Base-by-base conservation (phyloP, 23 tunicate genomes). In the Clavelina lepadiformis region DNA sequence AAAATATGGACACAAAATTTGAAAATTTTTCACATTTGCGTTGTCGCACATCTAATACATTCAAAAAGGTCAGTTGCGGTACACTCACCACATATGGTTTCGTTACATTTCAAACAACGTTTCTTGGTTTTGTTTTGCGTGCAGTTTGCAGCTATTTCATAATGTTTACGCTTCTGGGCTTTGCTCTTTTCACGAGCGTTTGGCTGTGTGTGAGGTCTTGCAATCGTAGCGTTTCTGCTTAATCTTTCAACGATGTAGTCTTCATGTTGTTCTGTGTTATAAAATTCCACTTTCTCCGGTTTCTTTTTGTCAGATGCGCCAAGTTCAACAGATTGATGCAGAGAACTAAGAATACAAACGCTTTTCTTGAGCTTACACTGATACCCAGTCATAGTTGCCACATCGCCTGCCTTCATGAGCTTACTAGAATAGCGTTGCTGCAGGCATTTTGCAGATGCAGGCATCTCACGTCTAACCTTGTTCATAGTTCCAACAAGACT, bases 391-490 rank as follows among this genome's bases (percentile, higher is more conserved):
- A 63, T 28, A 35, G 68, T 63, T 34, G 68, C 50, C 21, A 35
- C 25, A 63, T 63, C 68, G 51, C 50, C 49, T 35, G 50, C 51
- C 68, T 63, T 63, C 68, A 63, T 63, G 68, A 63, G 49, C 51
- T 7, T 35, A 63, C 68, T 63, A 37, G 50, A 63, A 37, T 36
- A 63, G 22, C 68, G 68, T 19, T 37, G 49, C 68, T 63, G 68
- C 50, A 36, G 21, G 51, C 50, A 35, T 63, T 63, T 63, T 63
- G 68, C 68, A 37, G 21, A 63, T 37, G 68, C 49, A 35, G 68
- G 68, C 49, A 63, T 28, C 68, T 63, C 68, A 15, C 68, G 50
- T 63, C 51, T 63, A 35, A 37, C 68, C 26, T 63, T 63, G 50
- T 63, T 8, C 50, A 34, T 35, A 37, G 24, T 28, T 58, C 65